These are phyloP conservation scores for Camelus dromedarius DNA, from an alignment of 2,113 vertebrate genomes.

Conservation along the genomic window DNA sequence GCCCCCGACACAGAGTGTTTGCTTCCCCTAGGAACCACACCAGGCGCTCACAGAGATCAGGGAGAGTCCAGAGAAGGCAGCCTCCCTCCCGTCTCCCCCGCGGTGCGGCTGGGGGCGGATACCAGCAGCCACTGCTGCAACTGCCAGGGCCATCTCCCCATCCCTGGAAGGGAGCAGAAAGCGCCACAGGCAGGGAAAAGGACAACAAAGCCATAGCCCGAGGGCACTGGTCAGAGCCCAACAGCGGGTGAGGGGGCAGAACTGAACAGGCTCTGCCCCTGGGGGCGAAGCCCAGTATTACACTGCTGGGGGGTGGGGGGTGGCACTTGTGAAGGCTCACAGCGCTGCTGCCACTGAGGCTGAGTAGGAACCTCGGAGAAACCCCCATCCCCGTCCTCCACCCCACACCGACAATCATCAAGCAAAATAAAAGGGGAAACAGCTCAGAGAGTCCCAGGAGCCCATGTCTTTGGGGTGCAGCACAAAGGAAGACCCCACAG, in stretches of 20 bases:
- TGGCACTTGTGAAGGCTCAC: not conserved
- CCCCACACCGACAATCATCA: not conserved
- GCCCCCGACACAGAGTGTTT: not conserved
- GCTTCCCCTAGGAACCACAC: not conserved
- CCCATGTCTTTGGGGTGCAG: not conserved
- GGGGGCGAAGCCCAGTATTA: not conserved
- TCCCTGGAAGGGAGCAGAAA: not conserved
- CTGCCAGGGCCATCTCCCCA: not conserved
- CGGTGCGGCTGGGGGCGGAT: no score
- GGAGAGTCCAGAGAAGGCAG: not conserved
- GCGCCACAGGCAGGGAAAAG: rapidly evolving
- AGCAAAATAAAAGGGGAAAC: not conserved
- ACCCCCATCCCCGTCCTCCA: not conserved
- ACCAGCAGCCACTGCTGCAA: not conserved
- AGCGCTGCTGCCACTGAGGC: not conserved
- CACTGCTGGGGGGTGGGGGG: not conserved
- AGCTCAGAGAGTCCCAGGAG: not conserved
- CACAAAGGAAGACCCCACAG: not conserved
- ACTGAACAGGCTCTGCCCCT: no score
- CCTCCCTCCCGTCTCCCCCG: rapidly evolving
- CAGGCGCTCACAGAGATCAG: not conserved
- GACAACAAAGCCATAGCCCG: rapidly evolving
- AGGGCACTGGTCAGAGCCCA: not conserved
- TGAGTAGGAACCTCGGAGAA: not conserved
- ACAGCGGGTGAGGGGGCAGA: not conserved